Evolutionary conservation across 2,888 invertebrate genomes (phyloP).

Genomic region (Lochmaea capreae): DNA sequence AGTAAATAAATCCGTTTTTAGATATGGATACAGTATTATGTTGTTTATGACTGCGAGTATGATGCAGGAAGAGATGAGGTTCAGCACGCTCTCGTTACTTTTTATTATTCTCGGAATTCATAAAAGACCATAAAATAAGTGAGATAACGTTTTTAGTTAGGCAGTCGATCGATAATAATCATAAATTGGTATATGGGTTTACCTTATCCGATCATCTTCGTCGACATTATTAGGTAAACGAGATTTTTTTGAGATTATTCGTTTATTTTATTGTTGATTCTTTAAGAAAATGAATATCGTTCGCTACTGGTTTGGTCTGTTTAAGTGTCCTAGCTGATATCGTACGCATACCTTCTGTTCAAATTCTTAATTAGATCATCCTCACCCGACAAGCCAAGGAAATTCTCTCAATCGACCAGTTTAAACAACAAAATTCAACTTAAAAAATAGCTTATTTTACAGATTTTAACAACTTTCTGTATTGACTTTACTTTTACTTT

Average conservation of each 20-base stretch:
- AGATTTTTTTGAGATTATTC: conserved; percentile 25
- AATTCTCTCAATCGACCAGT: too few relatives aligned
- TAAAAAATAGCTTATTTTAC: too few relatives aligned
- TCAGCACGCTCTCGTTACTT: conserved; percentile 63
- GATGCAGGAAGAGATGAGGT: conserved; percentile 61
- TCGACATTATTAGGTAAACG: conserved; percentile 28
- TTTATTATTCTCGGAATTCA: conserved; percentile 64
- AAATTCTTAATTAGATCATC: background rate
- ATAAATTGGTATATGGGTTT: conserved; percentile 53
- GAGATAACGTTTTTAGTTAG: conserved; percentile 56
- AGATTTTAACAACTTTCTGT: too few relatives aligned
- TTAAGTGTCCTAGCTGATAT: background rate
- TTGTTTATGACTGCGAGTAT: conserved; percentile 61
- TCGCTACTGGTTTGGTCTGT: conserved; percentile 8
- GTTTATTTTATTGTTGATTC: conserved; percentile 19
- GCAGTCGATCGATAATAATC: conserved; percentile 52
- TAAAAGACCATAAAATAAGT: conserved; percentile 56
- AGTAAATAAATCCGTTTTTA: conserved; percentile 62
- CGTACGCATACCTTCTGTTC: background rate
- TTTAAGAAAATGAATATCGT: background rate
- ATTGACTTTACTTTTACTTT: too few relatives aligned
- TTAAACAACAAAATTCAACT: too few relatives aligned
- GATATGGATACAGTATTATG: conserved; percentile 62
- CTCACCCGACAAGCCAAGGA: too few relatives aligned
- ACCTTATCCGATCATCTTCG: conserved; percentile 40